phyloP scores from a whole-genome alignment of 2,113 vertebrate genomes.

The Lipophrys pholis region DNA sequence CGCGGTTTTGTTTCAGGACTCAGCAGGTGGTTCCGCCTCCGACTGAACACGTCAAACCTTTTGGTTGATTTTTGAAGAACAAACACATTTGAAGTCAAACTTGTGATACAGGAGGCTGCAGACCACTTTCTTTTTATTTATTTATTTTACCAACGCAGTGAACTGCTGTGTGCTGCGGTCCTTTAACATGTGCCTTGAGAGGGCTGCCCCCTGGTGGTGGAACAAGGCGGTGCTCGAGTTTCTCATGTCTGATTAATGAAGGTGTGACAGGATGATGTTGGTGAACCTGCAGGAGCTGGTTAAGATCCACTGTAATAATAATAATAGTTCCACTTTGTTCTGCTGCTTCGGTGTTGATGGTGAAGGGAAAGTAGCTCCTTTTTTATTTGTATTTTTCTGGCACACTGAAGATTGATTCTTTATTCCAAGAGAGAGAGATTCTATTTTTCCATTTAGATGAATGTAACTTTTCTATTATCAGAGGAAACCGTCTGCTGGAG shows the following conservation, averaged over 20 bases:
- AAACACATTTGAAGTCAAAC: no score
- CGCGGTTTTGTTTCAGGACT: background rate
- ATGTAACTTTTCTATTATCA: constrained; percentile 70
- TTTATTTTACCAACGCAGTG: constrained; percentile 34
- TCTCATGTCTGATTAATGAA: background rate
- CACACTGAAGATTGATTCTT: constrained; percentile 57
- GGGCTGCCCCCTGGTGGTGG: constrained; percentile 61
- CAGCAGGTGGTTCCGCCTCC: background rate
- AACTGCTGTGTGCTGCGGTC: constrained; percentile 11
- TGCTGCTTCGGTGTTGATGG: constrained; percentile 46
- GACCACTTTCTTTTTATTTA: background rate
- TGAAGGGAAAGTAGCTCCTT: constrained; percentile 30
- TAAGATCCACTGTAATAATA: background rate
- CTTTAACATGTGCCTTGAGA: constrained; percentile 64
- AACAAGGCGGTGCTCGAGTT: constrained; percentile 16
- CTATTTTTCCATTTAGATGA: constrained; percentile 79
- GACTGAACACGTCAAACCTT: no score
- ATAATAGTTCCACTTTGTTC: constrained; percentile 10
- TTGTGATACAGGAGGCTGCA: background rate
- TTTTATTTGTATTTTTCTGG: constrained; percentile 31
- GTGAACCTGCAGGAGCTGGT: background rate
- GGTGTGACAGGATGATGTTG: background rate
- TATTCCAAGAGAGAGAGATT: constrained; percentile 57
- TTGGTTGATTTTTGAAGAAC: no score
- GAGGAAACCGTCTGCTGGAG: constrained; percentile 41